These are phyloP conservation scores for Circaetus gallicus DNA, from an alignment of 2,113 vertebrate genomes.

Conservation along the genomic window DNA sequence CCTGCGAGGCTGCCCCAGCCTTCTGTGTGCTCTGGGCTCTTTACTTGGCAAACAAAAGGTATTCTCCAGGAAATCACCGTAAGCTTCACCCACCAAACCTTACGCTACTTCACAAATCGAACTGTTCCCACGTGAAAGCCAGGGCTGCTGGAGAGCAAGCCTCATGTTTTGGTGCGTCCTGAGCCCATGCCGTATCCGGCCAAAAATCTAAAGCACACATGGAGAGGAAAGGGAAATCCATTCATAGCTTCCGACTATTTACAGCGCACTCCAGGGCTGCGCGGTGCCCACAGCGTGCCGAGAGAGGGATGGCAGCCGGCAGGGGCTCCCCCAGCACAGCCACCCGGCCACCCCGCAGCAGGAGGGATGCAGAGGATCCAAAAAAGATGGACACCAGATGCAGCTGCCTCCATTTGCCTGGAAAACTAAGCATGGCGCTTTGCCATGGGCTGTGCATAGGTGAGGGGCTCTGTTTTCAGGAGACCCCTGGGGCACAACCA, in stretches of 20 bases:
- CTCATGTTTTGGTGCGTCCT: conserved; percentile 43
- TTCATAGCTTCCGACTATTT: conserved; percentile 68
- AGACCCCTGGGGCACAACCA: rapidly evolving
- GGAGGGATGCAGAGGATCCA: not conserved
- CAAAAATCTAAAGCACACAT: conserved; percentile 64
- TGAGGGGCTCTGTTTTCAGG: not conserved
- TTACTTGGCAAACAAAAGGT: not conserved
- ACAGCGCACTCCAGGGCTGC: not conserved
- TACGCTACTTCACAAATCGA: not conserved
- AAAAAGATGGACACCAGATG: not conserved
- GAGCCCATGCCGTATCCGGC: conserved; percentile 24
- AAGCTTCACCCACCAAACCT: not conserved
- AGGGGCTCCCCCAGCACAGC: not conserved
- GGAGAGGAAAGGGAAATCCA: conserved; percentile 64
- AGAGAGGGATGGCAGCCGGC: not conserved
- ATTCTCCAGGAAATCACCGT: not conserved
- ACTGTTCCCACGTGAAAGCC: conserved; percentile 29
- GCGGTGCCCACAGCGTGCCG: not conserved
- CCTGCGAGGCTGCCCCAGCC: not conserved
- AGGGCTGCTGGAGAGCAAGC: not conserved
- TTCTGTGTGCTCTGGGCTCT: rapidly evolving
- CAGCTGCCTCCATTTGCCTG: not conserved
- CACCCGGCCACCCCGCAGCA: rapidly evolving
- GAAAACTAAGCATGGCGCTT: not conserved
- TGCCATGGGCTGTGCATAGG: not conserved